Evolutionary conservation across 1,140 invertebrate genomes (phyloP).

Genomic region (Drosophila nikananu): DNA sequence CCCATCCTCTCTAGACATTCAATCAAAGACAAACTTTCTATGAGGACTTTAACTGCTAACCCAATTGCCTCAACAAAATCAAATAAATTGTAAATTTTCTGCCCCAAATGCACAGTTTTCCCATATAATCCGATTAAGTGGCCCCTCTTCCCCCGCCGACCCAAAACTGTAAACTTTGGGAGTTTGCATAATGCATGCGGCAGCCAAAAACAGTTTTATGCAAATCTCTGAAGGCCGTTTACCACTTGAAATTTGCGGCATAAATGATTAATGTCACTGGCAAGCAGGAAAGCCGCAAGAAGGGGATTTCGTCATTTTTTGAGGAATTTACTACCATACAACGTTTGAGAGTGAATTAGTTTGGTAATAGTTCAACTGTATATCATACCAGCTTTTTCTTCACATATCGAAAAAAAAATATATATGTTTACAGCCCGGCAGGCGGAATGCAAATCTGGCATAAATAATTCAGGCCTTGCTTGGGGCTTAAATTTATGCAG

Average conservation of each 20-base stretch:
- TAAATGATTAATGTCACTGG: constrained; percentile 62
- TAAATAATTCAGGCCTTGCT: constrained; percentile 28
- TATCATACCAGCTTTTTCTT: constrained; percentile 1
- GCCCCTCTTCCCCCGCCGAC: neutral
- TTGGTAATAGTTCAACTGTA: neutral
- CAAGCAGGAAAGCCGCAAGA: neutral
- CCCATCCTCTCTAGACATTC: neutral
- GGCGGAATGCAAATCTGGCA: constrained; percentile 34
- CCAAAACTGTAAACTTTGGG: constrained; percentile 23
- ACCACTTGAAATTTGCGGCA: constrained; percentile 62
- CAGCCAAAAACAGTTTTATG: constrained; percentile 55
- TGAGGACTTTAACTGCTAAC: constrained; percentile 5
- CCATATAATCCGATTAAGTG: constrained; percentile 38
- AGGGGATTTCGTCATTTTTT: constrained; percentile 33
- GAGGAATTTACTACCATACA: neutral
- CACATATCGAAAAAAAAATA: neutral
- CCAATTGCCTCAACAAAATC: neutral
- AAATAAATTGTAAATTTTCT: constrained; percentile 3
- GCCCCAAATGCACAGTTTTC: neutral
- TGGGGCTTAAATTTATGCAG: constrained; percentile 35
- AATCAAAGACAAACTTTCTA: neutral
- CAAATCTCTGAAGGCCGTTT: constrained; percentile 71
- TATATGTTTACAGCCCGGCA: neutral
- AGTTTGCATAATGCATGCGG: constrained; percentile 67
- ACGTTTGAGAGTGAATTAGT: neutral